phyloP scores from a whole-genome alignment of 1,140 invertebrate genomes.

The Anadara kagoshimensis region DNA sequence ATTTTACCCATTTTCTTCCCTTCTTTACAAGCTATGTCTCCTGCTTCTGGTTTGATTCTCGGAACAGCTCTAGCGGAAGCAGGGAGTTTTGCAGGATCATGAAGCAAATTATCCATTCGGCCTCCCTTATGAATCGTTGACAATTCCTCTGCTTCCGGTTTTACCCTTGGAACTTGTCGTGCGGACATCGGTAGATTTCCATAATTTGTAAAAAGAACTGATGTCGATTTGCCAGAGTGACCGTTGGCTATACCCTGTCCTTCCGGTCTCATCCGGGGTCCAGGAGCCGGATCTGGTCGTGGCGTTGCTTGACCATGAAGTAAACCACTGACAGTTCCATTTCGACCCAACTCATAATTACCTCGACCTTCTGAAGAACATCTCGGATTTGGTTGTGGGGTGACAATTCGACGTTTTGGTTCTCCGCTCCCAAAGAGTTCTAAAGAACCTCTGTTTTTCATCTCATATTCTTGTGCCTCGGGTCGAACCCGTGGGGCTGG shows the following conservation, averaged over 20 bases:
- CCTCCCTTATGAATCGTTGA: conserved; percentile 56
- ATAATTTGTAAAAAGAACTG: conserved; percentile 53
- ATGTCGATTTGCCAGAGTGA: conserved; percentile 57
- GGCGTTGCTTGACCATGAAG: conserved; percentile 57
- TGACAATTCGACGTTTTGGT: conserved; percentile 32
- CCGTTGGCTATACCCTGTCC: conserved; percentile 56
- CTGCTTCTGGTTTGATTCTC: conserved; percentile 58
- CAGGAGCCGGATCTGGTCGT: conserved; percentile 44
- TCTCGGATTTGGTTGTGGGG: conserved; percentile 50
- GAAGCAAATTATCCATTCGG: conserved; percentile 53
- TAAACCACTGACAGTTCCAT: conserved; percentile 59
- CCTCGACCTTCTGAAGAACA: conserved; percentile 51
- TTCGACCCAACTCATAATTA: conserved; percentile 57
- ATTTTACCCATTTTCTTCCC: conserved; percentile 55
- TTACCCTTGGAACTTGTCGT: conserved; percentile 61
- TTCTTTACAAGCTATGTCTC: conserved; percentile 50
- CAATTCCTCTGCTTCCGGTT: conserved; percentile 60
- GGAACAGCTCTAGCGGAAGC: conserved; percentile 46
- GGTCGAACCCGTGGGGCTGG: conserved; percentile 57
- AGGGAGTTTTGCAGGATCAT: conserved; percentile 49
- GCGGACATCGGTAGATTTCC: conserved; percentile 55
- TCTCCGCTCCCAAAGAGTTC: conserved; percentile 51
- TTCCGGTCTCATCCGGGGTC: conserved; percentile 63
- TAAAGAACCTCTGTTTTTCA: conserved; percentile 54
- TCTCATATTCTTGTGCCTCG: conserved; percentile 62